Base-by-base conservation (phyloP, 2,797 vertebrate species). In the Platyrinchus mystaceus region DNA sequence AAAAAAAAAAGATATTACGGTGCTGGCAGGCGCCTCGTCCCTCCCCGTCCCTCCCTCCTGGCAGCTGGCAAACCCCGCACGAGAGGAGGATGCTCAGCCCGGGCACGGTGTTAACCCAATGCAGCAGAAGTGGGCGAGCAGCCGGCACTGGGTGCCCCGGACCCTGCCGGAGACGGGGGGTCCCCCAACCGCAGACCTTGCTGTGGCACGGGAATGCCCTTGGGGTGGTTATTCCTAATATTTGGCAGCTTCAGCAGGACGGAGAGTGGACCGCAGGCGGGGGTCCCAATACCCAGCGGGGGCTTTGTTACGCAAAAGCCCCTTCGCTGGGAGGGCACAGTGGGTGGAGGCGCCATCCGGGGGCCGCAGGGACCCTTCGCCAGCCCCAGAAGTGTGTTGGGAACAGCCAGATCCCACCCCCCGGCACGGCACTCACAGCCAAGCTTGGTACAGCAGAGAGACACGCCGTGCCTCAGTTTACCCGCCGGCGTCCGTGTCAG, bases 41-140 rank as follows among this genome's bases (percentile, higher is more conserved):
- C 93, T 81, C 94, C 94, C 94, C 84, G 79, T 87, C 85, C 93
- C 91, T 87, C 94, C 95, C 89, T 91, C 85, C 90, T 62, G 87
- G 88, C 92, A 59, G 75, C 90, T 43, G 91, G 83, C 84, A 66
- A 36, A n/a, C 8, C 66, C 87, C 55, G 68, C 90, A 41, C 71
- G 77, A 84, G 82, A 63, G 70, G 70, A 84, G 76, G 84, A 88
- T 93, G 91, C 74, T 90, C 64, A 39, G 32, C 43, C 53, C 32
- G 23, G 84, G 70, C 68, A 39, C 39, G 7, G 27, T 3, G 18
- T 92, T 77, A 81, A 86, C 80, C 86, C 86, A 6, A 32, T 32
- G 67, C 90, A 91, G 87, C 73, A 74, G 15, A 83, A 74, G 4
- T 9, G 21, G 44, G 41, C 22, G 49, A 82, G 85, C 46, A 21